phyloP scores from a whole-genome alignment of 2,797 vertebrate species.

The Sebastes jordani region DNA sequence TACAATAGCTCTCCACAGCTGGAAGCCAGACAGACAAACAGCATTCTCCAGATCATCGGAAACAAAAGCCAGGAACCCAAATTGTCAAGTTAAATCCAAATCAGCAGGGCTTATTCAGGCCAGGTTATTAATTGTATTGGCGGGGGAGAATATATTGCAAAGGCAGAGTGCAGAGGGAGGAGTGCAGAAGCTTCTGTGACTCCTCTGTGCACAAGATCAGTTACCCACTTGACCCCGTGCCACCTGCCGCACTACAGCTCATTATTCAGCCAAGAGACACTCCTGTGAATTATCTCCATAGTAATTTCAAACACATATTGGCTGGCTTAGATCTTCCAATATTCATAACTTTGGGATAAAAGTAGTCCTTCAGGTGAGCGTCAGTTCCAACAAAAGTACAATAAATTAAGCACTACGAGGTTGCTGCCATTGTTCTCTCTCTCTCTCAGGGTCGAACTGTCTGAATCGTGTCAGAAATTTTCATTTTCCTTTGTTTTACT shows the following conservation, averaged over 20 bases:
- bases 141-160: background rate
- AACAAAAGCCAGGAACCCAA: background rate
- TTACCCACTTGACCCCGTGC: background rate
- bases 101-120: background rate
- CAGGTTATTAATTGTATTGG: background rate
- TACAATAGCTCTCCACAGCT: background rate
- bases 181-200: background rate
- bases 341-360: background rate
- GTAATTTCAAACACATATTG: constrained; percentile 4
- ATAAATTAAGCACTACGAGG: background rate
- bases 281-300: constrained; percentile 11
- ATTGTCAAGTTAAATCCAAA: background rate
- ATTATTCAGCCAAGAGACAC: constrained; percentile 18
- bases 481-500: background rate
- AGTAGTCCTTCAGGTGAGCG: background rate
- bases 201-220: background rate
- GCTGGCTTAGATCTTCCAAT: background rate
- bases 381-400: background rate
- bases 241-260: constrained; percentile 7
- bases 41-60: background rate
- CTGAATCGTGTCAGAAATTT: background rate
- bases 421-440: background rate
- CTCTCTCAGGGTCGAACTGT: background rate
- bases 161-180: background rate
- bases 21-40: background rate